Evolutionary conservation across 2,113 vertebrate genomes (phyloP), one percentile per base, ranked within the genome.

Genomic region (Stigmatopora nigra): DNA sequence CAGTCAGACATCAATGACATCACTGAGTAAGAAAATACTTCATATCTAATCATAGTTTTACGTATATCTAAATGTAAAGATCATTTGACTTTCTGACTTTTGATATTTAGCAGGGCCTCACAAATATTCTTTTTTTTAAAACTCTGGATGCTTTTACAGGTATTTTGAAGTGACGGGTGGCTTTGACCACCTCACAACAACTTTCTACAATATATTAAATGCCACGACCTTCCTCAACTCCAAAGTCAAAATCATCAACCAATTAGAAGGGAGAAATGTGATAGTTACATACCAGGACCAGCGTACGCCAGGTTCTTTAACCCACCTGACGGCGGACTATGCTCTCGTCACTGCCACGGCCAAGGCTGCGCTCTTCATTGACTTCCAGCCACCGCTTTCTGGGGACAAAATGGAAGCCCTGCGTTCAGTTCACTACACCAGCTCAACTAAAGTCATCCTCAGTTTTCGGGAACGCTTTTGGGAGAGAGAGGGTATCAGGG

Each of bases 401-500:
- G 31, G 38, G 0, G 2, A 19, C 1, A 94, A 96, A 66, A 66
- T 84, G 78, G 87, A 92, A 0, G 91, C 92, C 0, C 75, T 93
- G 38, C 88, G 88, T 15, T 91, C 88, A 0, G 47, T 93, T 8
- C 92, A 94, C 67, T 94, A 94, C 0, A 70, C 68, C 0, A 87
- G 87, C 3, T 47, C 90, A 71, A 85, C 92, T 63, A 94, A 95
- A 67, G 89, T 93, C 1, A 57, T 82, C 16, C 86, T 94, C 75
- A 91, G 84, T 3, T 94, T 93, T 79, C 84, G 60, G 0, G n/a
- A 83, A 61, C 86, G 67, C 17, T 95, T 95, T 83, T 95, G 93
- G 93, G 91, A 94, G 64, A 36, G 57, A 0, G 90, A 93, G 0
- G 84, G 89, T 53, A 93, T 95, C 75, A 76, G 0, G 1, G 89